A percentile compares a stretch with the other conserved stretches of the same genome.
phyloP scores from a whole-genome alignment of 2,113 vertebrate genomes.

The Anas platyrhynchos region DNA sequence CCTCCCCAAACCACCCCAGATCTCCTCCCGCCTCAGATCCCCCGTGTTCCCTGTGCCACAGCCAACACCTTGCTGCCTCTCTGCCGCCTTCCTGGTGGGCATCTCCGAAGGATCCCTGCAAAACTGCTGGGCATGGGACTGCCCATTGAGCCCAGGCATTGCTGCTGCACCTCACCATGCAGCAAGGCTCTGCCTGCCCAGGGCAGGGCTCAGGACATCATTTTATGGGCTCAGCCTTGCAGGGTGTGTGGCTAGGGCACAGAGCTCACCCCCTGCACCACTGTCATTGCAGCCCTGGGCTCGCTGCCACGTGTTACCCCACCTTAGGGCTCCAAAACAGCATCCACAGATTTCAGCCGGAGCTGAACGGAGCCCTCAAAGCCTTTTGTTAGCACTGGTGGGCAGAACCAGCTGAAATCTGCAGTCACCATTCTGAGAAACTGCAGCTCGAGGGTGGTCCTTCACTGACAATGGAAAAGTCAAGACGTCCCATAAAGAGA shows the following conservation, averaged over 20 bases:
- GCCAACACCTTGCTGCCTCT: accelerated
- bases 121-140: background rate
- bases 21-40: background rate
- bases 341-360: background rate
- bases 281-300: background rate
- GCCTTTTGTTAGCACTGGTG: background rate
- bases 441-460: background rate
- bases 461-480: background rate
- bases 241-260: accelerated
- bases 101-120: too few relatives aligned
- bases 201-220: background rate
- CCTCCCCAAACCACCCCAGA: background rate
- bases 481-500: background rate
- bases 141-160: too few relatives aligned
- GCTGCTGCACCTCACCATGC: accelerated
- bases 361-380: background rate
- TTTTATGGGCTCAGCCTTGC: background rate
- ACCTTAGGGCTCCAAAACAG: background rate
- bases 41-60: accelerated
- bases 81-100: accelerated
- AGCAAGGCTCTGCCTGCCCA: background rate
- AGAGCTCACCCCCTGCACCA: background rate
- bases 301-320: accelerated
- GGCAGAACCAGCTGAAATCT: background rate
- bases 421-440: accelerated